Percentiles rank a stretch among this genome's conserved stretches.
Evolutionary conservation across 1,140 invertebrate species (phyloP).

Genomic region (Venturia canescens): DNA sequence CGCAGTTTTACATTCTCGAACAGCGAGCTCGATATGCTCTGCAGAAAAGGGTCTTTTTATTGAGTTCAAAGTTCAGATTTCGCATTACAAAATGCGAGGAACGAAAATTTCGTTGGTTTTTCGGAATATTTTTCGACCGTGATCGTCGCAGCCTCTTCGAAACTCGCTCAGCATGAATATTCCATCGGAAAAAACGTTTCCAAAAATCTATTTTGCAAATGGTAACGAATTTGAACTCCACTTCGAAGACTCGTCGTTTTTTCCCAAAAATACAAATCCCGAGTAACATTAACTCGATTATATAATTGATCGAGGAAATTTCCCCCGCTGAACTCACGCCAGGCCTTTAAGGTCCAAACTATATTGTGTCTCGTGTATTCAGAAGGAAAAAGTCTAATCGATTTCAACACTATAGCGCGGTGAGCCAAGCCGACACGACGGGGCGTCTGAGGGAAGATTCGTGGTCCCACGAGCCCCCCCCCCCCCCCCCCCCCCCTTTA

Average conservation of each 20-base stretch:
- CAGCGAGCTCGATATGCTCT: background rate
- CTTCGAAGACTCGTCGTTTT: too few relatives aligned
- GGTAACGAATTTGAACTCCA: too few relatives aligned
- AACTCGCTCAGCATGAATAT: too few relatives aligned
- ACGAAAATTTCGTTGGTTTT: too few relatives aligned
- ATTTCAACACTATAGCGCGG: conserved; percentile 40
- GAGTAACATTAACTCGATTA: background rate
- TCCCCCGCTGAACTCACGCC: background rate
- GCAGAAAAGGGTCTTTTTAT: background rate
- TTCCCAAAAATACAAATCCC: background rate
- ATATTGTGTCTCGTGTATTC: background rate
- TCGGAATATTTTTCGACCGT: too few relatives aligned
- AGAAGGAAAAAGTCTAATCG: conserved; percentile 26
- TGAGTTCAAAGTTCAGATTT: background rate
- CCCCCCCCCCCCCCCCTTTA: background rate
- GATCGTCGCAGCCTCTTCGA: too few relatives aligned
- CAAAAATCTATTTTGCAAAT: too few relatives aligned
- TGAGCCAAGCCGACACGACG: conserved; percentile 37
- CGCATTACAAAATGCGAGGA: too few relatives aligned
- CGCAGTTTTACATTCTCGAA: background rate
- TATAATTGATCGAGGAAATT: background rate
- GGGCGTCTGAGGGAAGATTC: conserved; percentile 28
- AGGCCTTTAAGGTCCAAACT: background rate
- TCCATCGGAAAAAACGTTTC: too few relatives aligned
- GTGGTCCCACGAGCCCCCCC: conserved; percentile 11